phyloP scores from a whole-genome alignment of 2,113 vertebrate species.

The Sorex araneus region DNA sequence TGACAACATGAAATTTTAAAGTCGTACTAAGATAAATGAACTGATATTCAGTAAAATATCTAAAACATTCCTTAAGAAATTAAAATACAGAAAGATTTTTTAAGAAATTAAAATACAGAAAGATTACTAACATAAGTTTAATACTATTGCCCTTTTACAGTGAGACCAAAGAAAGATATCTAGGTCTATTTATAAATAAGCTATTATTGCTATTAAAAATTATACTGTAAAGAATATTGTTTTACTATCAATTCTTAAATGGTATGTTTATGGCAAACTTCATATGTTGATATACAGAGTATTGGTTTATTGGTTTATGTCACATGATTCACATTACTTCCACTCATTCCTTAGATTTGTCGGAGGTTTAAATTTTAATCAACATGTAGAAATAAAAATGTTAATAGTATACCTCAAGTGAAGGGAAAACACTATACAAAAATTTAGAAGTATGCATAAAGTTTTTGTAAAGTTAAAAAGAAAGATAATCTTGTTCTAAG shows the following conservation, averaged over 20 bases:
- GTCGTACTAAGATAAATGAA: slow-evolving; percentile 11
- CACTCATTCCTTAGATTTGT: not conserved
- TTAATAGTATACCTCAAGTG: not conserved
- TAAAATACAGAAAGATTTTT: slow-evolving; percentile 6
- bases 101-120: not conserved
- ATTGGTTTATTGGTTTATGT: not conserved
- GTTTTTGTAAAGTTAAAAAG: not conserved
- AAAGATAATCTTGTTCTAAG: not conserved
- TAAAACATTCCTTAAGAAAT: not conserved
- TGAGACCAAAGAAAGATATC: not conserved
- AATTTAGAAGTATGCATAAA: not conserved
- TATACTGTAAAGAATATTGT: not conserved
- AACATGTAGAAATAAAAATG: slow-evolving; percentile 24
- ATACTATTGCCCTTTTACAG: not conserved
- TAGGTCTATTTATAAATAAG: not conserved
- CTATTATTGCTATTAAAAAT: not conserved
- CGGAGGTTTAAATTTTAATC: slow-evolving; percentile 18
- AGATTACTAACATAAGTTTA: slow-evolving; percentile 22
- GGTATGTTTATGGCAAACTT: not conserved
- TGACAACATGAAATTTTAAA: not conserved
- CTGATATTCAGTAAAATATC: not conserved
- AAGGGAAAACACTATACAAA: not conserved
- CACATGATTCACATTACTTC: not conserved
- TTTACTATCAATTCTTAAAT: not conserved
- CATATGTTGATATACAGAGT: not conserved